Evolutionary conservation across 1,140 invertebrate genomes (phyloP), one percentile per base, ranked within the genome.

Genomic region (Zophobas morio): DNA sequence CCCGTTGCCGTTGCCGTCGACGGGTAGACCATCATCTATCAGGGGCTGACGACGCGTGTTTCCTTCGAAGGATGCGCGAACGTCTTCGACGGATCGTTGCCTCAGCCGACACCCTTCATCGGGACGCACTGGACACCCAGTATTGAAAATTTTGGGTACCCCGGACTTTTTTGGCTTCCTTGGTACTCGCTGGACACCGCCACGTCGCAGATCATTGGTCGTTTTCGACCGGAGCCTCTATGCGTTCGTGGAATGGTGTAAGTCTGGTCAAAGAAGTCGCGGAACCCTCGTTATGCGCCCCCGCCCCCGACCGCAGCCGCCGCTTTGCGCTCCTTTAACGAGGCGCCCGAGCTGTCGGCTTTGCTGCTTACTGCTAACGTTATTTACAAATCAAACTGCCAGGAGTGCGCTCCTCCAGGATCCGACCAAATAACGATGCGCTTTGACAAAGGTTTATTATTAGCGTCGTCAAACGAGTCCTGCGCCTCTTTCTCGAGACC

Each of bases 11-110:
- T 51, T 81, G 73, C 72, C 57, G 71, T 20, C 0, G 20, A 20
- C 20, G 20, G 20, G 20, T 20, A 20, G 20, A 74, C 73, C 79
- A 79, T 82, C 81, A 81, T 81, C 81, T 82, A 82, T 82, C 81
- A 82, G 77, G 75, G 20, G 20, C 34, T 46, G 77, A 75, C 74
- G 79, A 80, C 79, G 79, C 75, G 78, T 79, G 75, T 79, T 76
- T 80, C 70, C 79, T 79, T 77, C 54, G 53, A 36, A 49, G 33
- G 47, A 72, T 72, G 36, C 39, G 20, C 35, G 51, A 49, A 33
- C 53, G 42, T 74, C 72, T 74, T 74, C 72, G 49, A 4, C 71
- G 57, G 57, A 63, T 63, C 57, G 32, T 63, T 63, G 57, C 57
- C 5, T 36, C 57, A 20, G 20, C 20, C 20, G 20, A 20, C 20